These are phyloP conservation scores for Ochlodes sylvanus DNA, from an alignment of 2,888 invertebrate species.

Conservation along the genomic window DNA sequence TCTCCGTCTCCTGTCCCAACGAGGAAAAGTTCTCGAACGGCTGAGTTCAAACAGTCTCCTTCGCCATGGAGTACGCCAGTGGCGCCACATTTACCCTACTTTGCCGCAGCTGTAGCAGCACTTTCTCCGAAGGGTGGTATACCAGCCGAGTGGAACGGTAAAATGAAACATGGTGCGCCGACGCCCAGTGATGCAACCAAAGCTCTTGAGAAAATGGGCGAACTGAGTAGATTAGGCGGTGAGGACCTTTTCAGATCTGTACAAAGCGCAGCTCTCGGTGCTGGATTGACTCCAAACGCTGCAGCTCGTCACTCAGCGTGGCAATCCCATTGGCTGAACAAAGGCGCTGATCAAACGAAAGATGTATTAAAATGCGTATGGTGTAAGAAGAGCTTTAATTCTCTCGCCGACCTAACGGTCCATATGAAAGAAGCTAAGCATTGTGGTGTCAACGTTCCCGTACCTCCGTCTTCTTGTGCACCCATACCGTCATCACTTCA, in stretches of 20 bases:
- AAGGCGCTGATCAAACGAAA: conserved; percentile 97
- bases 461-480: conserved; percentile 86
- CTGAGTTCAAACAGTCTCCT: conserved; percentile 88
- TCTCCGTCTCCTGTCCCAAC: conserved; percentile 86
- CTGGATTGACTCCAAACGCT: conserved; percentile 80
- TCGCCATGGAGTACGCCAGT: conserved; percentile 93
- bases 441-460: conserved; percentile 94
- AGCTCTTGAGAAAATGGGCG: conserved; percentile 96
- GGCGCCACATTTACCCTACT: conserved; percentile 91
- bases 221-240: conserved; percentile 93
- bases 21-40: conserved; percentile 87
- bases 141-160: conserved; percentile 90
- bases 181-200: conserved; percentile 93
- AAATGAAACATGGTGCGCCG: conserved; percentile 87
- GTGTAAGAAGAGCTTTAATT: conserved; percentile 98
- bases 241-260: conserved; percentile 89
- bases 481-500: conserved; percentile 81
- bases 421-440: conserved; percentile 99
- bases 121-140: conserved; percentile 89
- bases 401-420: conserved; percentile 96
- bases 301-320: conserved; percentile 94
- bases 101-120: conserved; percentile 91
- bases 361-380: conserved; percentile 99
- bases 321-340: conserved; percentile 99
- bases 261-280: conserved; percentile 80